Percentiles rank a stretch among this genome's conserved stretches.
Evolutionary conservation across 2,113 vertebrate genomes (phyloP).

Genomic region (Malurus melanocephalus): DNA sequence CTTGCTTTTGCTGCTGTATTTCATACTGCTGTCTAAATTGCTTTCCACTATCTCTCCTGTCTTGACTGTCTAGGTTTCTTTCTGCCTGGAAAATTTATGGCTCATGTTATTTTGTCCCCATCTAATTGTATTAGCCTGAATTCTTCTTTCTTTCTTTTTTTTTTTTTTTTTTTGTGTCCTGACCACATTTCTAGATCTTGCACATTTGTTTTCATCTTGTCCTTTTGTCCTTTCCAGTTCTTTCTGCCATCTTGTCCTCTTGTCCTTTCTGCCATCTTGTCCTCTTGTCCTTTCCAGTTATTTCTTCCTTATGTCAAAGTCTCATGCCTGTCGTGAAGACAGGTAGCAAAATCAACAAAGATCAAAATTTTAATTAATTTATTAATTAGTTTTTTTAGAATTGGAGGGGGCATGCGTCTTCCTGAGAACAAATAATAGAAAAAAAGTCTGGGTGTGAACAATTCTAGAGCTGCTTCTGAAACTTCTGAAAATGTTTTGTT

Average conservation of each 20-base stretch:
- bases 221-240: no score
- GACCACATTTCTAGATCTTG: background rate
- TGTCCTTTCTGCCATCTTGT: background rate
- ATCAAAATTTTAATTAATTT: background rate
- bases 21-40: slow-evolving; percentile 32
- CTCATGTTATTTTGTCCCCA: background rate
- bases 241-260: background rate
- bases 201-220: fast-evolving
- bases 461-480: background rate
- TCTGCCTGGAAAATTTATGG: background rate
- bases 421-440: background rate
- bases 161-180: fast-evolving
- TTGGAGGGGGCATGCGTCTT: background rate
- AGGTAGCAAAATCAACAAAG: background rate
- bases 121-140: background rate
- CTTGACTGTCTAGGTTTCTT: background rate
- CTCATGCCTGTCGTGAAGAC: background rate
- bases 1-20: slow-evolving; percentile 9
- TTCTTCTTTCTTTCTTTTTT: no score
- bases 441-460: background rate
- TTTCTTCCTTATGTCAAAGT: background rate
- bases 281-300: background rate
- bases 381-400: background rate
- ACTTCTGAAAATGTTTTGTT: background rate
- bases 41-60: background rate